phyloP scores from a whole-genome alignment of 2,797 vertebrate genomes.

The Cyprinodon diabolis region DNA sequence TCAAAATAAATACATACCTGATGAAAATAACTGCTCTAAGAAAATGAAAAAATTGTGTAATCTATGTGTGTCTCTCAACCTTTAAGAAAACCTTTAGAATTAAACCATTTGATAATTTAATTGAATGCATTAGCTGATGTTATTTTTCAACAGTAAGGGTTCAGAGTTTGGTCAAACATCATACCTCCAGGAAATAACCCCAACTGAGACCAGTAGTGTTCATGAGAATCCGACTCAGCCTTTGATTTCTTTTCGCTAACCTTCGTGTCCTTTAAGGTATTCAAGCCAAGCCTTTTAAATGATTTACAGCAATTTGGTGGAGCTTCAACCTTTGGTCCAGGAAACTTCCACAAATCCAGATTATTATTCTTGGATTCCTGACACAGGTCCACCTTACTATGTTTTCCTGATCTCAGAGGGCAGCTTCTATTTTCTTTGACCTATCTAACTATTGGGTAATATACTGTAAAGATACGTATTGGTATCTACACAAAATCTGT shows the following conservation, averaged over 20 bases:
- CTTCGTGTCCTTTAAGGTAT: neutral
- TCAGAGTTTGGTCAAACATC: slow-evolving; percentile 1
- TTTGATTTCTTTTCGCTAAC: neutral
- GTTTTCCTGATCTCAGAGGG: neutral
- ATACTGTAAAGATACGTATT: neutral
- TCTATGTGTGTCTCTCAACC: neutral
- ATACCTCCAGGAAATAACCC: neutral
- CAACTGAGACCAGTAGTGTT: neutral
- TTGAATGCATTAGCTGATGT: neutral
- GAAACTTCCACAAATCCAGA: neutral
- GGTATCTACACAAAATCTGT: neutral
- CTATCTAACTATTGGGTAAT: neutral
- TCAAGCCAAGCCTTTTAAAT: neutral
- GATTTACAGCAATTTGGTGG: neutral
- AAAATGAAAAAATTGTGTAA: neutral
- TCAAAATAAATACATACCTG: neutral
- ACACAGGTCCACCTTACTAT: neutral
- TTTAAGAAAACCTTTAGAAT: no score
- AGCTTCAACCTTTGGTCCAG: neutral
- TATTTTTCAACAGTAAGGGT: neutral
- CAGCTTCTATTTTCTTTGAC: slow-evolving; percentile 2
- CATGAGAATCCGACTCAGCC: neutral
- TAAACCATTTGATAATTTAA: neutral
- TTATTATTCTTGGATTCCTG: slow-evolving; percentile 6
- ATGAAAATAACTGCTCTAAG: neutral